These are phyloP conservation scores for Hololepta plana DNA, from an alignment of 2,888 invertebrate species.

Conservation along the genomic window DNA sequence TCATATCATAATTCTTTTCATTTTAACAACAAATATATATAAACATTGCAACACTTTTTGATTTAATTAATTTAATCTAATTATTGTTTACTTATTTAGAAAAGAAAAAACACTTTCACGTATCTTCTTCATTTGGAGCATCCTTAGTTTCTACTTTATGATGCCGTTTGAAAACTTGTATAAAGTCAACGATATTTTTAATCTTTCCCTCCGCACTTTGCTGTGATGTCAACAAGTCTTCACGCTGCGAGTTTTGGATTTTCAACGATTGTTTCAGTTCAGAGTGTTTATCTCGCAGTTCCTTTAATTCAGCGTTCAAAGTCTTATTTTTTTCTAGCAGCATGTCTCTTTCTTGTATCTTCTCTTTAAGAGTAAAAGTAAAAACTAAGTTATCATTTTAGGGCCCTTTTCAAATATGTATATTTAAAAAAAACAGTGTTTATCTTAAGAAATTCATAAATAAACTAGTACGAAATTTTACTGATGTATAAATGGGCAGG, in stretches of 20 bases:
- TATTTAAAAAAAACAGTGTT: constrained; percentile 1
- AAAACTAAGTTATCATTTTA: no score
- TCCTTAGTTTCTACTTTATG: no score
- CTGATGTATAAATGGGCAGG: constrained; percentile 1
- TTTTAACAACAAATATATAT: no score
- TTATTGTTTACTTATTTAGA: no score
- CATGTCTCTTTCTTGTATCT: constrained; percentile 23
- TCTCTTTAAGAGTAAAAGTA: constrained; percentile 21
- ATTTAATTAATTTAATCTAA: no score
- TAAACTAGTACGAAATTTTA: not conserved
- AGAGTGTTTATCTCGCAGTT: constrained; percentile 26
- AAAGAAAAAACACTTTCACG: no score
- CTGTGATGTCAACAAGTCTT: constrained; percentile 20
- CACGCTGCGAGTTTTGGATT: constrained; percentile 21
- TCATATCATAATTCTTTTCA: no score
- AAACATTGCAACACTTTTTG: no score
- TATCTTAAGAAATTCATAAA: not conserved
- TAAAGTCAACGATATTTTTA: constrained; percentile 22
- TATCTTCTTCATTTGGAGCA: no score
- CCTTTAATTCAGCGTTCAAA: constrained; percentile 23
- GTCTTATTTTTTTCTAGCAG: constrained; percentile 23
- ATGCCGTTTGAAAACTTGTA: no score
- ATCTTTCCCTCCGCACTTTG: constrained; percentile 24
- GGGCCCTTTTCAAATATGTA: constrained; percentile 1
- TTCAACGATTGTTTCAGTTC: constrained; percentile 24